phyloP scores from a whole-genome alignment of 2,113 vertebrate genomes.

The Chionomys nivalis region DNA sequence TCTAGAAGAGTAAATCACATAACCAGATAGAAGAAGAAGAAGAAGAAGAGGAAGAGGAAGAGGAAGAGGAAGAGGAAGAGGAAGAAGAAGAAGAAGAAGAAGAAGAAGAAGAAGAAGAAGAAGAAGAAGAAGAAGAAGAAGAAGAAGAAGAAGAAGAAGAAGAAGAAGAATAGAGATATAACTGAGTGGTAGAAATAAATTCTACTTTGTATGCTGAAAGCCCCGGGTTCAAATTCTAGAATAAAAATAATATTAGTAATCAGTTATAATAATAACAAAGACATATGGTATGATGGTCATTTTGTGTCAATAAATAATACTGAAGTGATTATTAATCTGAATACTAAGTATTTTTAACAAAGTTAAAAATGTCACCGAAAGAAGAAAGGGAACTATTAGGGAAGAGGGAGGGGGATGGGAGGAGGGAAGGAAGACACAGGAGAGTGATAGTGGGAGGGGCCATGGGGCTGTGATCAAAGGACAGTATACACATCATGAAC shows the following conservation, averaged over 20 bases:
- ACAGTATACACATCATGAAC: neutral
- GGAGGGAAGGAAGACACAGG: neutral
- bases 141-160: rapidly evolving
- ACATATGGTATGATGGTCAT: neutral
- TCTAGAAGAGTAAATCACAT: slow-evolving; percentile 50
- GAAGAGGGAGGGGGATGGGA: neutral
- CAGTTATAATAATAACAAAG: neutral
- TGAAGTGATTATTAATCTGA: neutral
- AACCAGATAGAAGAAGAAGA: slow-evolving; percentile 39
- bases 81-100: no score
- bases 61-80: rapidly evolving
- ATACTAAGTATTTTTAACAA: neutral
- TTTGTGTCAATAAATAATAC: neutral
- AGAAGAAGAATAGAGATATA: neutral
- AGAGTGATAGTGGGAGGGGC: neutral
- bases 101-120: no score
- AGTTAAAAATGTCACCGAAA: neutral
- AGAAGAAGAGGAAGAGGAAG: no score
- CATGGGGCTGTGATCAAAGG: neutral
- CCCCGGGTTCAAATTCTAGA: neutral
- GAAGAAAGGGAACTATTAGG: neutral
- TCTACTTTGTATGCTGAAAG: neutral
- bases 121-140: neutral
- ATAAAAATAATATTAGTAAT: neutral
- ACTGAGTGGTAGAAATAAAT: neutral